Evolutionary conservation across 1,140 invertebrate genomes (phyloP), one percentile per base, ranked within the genome.

Genomic region (Aphelenchoides avenae): DNA sequence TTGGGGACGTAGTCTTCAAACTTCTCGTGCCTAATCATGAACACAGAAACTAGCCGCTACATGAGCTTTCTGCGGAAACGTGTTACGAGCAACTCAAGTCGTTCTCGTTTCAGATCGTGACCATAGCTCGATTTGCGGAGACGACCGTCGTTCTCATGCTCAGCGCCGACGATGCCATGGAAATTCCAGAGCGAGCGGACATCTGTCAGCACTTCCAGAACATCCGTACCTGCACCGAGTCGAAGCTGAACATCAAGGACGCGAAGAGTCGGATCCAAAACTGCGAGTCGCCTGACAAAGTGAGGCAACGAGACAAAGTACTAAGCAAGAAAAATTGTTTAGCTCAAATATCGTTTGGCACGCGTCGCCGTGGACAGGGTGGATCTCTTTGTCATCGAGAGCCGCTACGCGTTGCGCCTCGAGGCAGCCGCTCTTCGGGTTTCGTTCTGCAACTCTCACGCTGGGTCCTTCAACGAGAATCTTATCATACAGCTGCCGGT

Each of bases 301-400:
- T 13, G 7, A 36, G 5, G 13, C 22, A 18, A 6, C 20, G n/a
- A 40, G 1, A 31, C 5, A 20, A 30, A 4, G 22, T 3, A 51
- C 1, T 1, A 20, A 13, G 1, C 15, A 5, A 26, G 4, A 27
- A 50, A 26, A 6, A 6, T 20, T n/a, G 44, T 58, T 66, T 87
- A 91, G 72, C 87, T 97, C 29, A 97, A 97, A 74, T 98, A 98
- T 75, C 84, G 86, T 70, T 89, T 97, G 86, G 87, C 88, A 5
- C 82, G 93, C 22, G 81, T 94, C 1, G 87, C 89, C 1, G 81
- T 98, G 22, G 93, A 98, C 80, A 85, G 87, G 0, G 80, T 97
- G 4, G 89, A 94, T 79, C 80, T 97, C 4, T 89, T 89, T 79
- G 77, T 97, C 3, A 86, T 91, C 31, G 92, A 97, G 79, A 84